Evolutionary conservation across 2,113 vertebrate species (phyloP).

Genomic region (Steatornis caripensis): DNA sequence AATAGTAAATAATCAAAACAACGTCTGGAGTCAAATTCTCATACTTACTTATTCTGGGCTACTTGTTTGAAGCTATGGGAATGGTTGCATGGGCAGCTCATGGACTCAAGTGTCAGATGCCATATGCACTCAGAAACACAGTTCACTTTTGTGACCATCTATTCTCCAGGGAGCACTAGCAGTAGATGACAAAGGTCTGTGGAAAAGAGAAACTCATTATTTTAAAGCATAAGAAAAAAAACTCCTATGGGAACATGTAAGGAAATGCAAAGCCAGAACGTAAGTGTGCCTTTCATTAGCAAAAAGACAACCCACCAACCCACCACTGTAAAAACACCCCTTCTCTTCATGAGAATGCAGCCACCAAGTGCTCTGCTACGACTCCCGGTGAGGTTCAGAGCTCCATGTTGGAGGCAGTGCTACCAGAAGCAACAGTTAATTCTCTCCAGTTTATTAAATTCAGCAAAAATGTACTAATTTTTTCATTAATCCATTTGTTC

Average conservation of each 20-base stretch:
- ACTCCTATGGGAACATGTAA: neutral
- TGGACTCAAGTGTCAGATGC: neutral
- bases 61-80: neutral
- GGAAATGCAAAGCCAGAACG: neutral
- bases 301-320: neutral
- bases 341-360: neutral
- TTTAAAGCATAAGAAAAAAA: neutral
- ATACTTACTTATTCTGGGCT: neutral
- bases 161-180: neutral
- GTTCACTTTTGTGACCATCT: neutral
- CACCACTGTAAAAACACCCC: neutral
- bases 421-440: neutral
- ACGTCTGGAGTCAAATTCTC: neutral
- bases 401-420: accelerated
- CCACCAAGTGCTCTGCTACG: neutral
- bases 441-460: neutral
- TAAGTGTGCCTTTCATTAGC: neutral
- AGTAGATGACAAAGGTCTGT: neutral
- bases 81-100: neutral
- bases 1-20: neutral
- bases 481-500: neutral
- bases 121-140: neutral
- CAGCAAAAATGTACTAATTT: neutral
- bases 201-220: neutral
- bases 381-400: neutral